phyloP scores from a whole-genome alignment of 1,140 invertebrate genomes.

The Ceratosolen fusciceps region DNA sequence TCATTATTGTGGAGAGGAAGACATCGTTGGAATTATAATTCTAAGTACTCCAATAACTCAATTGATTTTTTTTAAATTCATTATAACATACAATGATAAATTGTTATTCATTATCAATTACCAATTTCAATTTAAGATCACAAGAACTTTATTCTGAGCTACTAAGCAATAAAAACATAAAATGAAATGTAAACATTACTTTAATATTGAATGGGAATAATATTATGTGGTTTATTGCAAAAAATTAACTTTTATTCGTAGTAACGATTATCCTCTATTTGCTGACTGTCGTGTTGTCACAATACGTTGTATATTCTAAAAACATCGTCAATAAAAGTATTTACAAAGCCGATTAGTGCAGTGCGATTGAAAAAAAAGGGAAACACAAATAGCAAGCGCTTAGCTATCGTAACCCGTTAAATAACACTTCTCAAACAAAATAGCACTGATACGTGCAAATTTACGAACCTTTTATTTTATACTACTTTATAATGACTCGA shows the following conservation, averaged over 20 bases:
- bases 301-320: constrained; percentile 3
- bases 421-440: constrained; percentile 14
- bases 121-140: not conserved
- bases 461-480: constrained; percentile 5
- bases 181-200: not conserved
- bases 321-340: constrained; percentile 19
- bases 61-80: not conserved
- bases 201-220: not conserved
- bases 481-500: not conserved
- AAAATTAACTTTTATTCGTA: not conserved
- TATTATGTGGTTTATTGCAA: not conserved
- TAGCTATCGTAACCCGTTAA: not conserved
- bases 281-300: not conserved
- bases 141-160: not conserved
- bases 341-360: constrained; percentile 9
- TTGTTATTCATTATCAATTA: not conserved
- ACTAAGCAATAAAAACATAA: not conserved
- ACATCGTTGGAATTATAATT: not conserved
- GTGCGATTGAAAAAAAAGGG: constrained; percentile 12
- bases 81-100: not conserved
- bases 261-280: not conserved
- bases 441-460: not conserved
- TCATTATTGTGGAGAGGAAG: not conserved
- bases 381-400: not conserved
- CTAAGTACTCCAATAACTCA: not conserved